These are phyloP conservation scores for Sakesphorus luctuosus DNA, from an alignment of 2,113 vertebrate genomes.

Conservation along the genomic window DNA sequence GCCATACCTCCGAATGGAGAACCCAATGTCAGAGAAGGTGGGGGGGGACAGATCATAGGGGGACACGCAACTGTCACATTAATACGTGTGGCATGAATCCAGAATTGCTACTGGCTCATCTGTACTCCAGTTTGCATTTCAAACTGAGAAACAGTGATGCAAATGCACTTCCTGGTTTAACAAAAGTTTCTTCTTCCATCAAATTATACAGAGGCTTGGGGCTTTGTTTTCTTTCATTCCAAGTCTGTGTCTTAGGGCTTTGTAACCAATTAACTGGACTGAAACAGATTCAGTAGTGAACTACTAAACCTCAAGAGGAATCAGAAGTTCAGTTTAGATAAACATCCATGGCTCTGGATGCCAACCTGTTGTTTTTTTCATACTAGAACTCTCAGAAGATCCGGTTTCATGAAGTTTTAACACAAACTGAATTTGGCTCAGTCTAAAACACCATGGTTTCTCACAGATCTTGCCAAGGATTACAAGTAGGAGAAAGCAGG, in stretches of 20 bases:
- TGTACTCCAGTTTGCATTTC: background rate
- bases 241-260: slow-evolving; percentile 35
- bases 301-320: slow-evolving; percentile 47
- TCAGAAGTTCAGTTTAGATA: slow-evolving; percentile 53
- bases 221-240: slow-evolving; percentile 45
- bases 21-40: background rate
- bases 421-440: slow-evolving; percentile 7
- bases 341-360: slow-evolving; percentile 31
- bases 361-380: slow-evolving; percentile 1
- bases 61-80: background rate
- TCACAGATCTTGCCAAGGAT: slow-evolving; percentile 27
- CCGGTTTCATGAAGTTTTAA: slow-evolving; percentile 53
- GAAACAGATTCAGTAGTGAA: slow-evolving; percentile 58
- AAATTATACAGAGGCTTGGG: background rate
- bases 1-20: background rate
- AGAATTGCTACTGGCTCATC: background rate
- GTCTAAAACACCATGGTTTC: background rate
- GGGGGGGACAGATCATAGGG: background rate
- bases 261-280: slow-evolving; percentile 60
- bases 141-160: background rate
- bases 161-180: background rate
- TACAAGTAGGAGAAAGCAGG: background rate
- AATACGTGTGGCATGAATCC: background rate
- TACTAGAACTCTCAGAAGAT: slow-evolving; percentile 41
- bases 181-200: slow-evolving; percentile 16